phyloP scores from a whole-genome alignment of 2,888 invertebrate genomes.

The Druceiella hillmani region DNA sequence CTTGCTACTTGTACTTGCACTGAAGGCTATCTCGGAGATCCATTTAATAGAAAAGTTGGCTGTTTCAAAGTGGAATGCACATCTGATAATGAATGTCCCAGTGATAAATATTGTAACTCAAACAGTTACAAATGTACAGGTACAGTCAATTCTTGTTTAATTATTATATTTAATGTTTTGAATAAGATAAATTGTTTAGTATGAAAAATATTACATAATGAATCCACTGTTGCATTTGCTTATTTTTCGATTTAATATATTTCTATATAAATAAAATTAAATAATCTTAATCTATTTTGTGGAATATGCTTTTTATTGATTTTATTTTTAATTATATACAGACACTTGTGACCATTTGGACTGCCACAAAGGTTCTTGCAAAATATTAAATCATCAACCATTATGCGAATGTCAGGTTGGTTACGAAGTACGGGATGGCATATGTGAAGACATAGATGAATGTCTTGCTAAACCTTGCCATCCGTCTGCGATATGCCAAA shows the following conservation, averaged over 20 bases:
- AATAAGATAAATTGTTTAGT: too few relatives aligned
- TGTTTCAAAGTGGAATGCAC: slow-evolving; percentile 88
- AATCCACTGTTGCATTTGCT: too few relatives aligned
- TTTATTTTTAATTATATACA: slow-evolving; percentile 30
- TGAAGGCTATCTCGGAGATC: slow-evolving; percentile 77
- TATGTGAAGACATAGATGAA: slow-evolving; percentile 78
- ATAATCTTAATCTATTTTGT: too few relatives aligned
- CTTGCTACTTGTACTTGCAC: slow-evolving; percentile 71
- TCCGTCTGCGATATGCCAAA: slow-evolving; percentile 69
- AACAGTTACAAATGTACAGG: slow-evolving; percentile 74
- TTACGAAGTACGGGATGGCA: slow-evolving; percentile 58
- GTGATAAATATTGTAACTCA: slow-evolving; percentile 69
- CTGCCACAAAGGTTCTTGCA: slow-evolving; percentile 79
- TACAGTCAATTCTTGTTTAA: too few relatives aligned
- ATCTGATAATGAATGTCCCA: slow-evolving; percentile 67
- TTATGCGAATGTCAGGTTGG: slow-evolving; percentile 72
- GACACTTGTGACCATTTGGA: slow-evolving; percentile 74
- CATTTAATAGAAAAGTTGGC: slow-evolving; percentile 67
- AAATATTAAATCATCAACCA: slow-evolving; percentile 64
- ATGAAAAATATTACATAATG: too few relatives aligned
- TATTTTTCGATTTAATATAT: too few relatives aligned
- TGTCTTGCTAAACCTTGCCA: slow-evolving; percentile 76
- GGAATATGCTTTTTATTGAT: slow-evolving; percentile 6
- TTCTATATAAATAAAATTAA: too few relatives aligned
- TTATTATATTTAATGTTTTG: too few relatives aligned